Conservation (phyloP, 1,140 invertebrate species). For the Drosophila nigrodunni region DNA sequence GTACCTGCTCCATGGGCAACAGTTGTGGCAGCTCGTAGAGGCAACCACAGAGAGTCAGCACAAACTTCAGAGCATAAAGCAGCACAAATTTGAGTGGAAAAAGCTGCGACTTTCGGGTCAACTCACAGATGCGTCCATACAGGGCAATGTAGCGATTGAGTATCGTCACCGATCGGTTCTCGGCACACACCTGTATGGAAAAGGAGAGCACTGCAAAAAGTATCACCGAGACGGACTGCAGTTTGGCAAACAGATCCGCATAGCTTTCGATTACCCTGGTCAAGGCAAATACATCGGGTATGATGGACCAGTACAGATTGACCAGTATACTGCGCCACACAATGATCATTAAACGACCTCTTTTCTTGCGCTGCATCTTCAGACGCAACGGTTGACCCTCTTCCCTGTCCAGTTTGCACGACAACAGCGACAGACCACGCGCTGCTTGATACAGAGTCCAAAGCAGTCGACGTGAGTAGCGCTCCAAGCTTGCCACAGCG, state of each 20-base stretch:
- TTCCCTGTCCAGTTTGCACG: conserved; percentile 33
- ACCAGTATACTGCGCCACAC: conserved; percentile 63
- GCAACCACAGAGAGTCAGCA: conserved; percentile 54
- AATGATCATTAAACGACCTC: conserved; percentile 45
- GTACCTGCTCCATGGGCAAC: neutral
- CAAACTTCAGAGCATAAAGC: conserved; percentile 43
- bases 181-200: conserved; percentile 48
- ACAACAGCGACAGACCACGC: conserved; percentile 52
- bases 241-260: conserved; percentile 45
- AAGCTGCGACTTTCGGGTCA: conserved; percentile 29
- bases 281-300: conserved; percentile 23
- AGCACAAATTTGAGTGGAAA: conserved; percentile 53
- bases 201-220: conserved; percentile 61
- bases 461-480: conserved; percentile 49
- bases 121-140: conserved; percentile 47
- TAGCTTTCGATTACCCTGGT: conserved; percentile 35
- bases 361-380: conserved; percentile 17
- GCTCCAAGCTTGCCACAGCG: conserved; percentile 25
- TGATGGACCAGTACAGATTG: conserved; percentile 38
- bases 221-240: conserved; percentile 50
- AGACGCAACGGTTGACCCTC: conserved; percentile 33
- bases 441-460: conserved; percentile 51
- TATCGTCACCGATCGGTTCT: conserved; percentile 44
- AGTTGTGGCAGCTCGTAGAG: conserved; percentile 57
- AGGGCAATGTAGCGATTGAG: conserved; percentile 64